A percentile compares a stretch with the other conserved stretches of the same genome.
Conservation (phyloP, 2,888 invertebrate species). For the Globia sparganii region DNA sequence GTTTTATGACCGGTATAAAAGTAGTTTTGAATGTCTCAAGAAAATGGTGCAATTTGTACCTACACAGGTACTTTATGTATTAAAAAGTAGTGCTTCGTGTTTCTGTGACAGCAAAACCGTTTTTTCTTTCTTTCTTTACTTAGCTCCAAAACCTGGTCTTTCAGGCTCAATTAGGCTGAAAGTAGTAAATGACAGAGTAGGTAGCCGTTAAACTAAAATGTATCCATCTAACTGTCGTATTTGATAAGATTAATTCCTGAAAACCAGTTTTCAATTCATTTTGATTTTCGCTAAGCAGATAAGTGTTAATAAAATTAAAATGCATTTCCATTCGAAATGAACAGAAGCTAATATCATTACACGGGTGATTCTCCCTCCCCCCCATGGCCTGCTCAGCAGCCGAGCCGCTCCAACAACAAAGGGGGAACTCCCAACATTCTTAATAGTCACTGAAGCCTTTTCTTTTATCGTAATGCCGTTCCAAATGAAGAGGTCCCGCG, state of each 20-base stretch:
- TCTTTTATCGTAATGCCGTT: slow-evolving; percentile 83
- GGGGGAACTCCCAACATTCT: slow-evolving; percentile 76
- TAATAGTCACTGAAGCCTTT: slow-evolving; percentile 82
- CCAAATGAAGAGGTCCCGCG: slow-evolving; percentile 82
- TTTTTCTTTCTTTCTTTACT: not conserved
- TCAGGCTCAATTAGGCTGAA: not conserved
- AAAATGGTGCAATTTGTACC: slow-evolving; percentile 1
- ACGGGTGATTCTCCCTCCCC: not conserved
- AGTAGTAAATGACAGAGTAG: not conserved
- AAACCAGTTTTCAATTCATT: not conserved
- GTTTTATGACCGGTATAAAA: slow-evolving; percentile 40
- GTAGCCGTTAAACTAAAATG: too few species aligned
- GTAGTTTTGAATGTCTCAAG: slow-evolving; percentile 10
- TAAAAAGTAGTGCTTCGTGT: not conserved
- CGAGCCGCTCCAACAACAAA: slow-evolving; percentile 62
- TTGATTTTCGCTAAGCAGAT: not conserved
- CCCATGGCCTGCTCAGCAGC: slow-evolving; percentile 29
- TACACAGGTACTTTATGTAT: not conserved
- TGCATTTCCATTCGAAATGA: slow-evolving; percentile 26
- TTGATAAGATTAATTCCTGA: not conserved
- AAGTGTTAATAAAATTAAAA: slow-evolving; percentile 7
- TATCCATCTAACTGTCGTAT: not conserved
- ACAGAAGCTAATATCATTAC: slow-evolving; percentile 43
- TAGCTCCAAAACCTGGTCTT: not conserved
- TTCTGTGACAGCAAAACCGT: not conserved